Percentiles rank a stretch among this genome's conserved stretches.
Conservation (phyloP, 2,797 vertebrate species). For the Coilia nasus region DNA sequence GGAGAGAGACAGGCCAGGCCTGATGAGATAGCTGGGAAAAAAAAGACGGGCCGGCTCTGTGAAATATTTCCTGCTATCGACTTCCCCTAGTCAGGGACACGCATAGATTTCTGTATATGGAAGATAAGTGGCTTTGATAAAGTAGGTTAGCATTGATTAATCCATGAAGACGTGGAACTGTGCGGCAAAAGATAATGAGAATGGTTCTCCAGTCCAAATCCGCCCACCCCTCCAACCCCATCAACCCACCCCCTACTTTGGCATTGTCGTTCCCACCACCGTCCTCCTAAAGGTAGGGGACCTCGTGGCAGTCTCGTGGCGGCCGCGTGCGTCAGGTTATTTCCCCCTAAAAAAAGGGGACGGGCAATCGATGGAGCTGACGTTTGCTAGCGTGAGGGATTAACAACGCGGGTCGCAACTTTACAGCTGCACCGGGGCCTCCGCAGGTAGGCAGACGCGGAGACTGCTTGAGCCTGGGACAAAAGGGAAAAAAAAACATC, state of each 20-base stretch:
- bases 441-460: constrained; percentile 60
- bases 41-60: constrained; percentile 70
- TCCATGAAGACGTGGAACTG: constrained; percentile 80
- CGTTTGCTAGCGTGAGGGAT: constrained; percentile 77
- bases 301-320: no score
- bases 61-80: constrained; percentile 81
- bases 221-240: constrained; percentile 35
- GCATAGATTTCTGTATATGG: constrained; percentile 80
- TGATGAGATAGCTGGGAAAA: constrained; percentile 38
- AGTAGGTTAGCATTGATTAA: constrained; percentile 87
- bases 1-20: constrained; percentile 53
- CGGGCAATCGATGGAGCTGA: constrained; percentile 76
- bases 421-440: constrained; percentile 60
- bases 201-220: constrained; percentile 76
- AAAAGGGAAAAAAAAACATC: constrained; percentile 37
- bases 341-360: constrained; percentile 60
- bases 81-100: constrained; percentile 71
- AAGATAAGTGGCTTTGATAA: constrained; percentile 86
- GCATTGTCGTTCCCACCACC: no score
- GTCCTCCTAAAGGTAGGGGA: no score
- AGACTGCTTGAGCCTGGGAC: constrained; percentile 69
- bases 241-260: constrained; percentile 1
- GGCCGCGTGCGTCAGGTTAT: constrained; percentile 63
- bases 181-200: constrained; percentile 81
- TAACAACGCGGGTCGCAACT: constrained; percentile 71